Evolutionary conservation across 2,888 invertebrate species (phyloP).

Genomic region (Serrognathus titanus): DNA sequence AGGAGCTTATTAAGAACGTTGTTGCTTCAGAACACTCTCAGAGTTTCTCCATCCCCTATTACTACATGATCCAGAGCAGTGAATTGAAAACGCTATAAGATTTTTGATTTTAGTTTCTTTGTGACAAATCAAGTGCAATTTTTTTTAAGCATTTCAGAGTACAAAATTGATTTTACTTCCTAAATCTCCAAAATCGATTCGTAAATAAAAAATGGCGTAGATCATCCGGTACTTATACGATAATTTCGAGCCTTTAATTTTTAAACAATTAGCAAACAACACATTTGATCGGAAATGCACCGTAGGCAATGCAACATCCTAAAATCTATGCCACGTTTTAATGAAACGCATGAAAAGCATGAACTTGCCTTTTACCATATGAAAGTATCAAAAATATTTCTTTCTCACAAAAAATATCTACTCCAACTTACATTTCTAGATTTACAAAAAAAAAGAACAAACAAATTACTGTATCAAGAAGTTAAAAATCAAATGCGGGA

Average conservation of each 20-base stretch:
- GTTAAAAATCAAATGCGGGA: neutral
- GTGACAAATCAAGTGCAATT: too few species aligned
- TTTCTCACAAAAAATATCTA: conserved; percentile 28
- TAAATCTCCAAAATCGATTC: neutral
- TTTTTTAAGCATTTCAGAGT: too few species aligned
- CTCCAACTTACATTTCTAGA: conserved; percentile 8
- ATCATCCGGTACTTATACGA: neutral
- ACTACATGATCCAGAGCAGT: too few species aligned
- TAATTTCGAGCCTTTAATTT: neutral
- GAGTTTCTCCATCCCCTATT: too few species aligned
- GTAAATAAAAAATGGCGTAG: neutral
- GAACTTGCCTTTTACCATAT: conserved; percentile 36
- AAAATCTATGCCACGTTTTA: neutral
- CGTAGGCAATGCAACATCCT: neutral
- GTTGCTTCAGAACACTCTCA: too few species aligned
- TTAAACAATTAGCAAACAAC: neutral
- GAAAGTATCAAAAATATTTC: conserved; percentile 60
- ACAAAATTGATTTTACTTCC: neutral
- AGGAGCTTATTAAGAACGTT: too few species aligned
- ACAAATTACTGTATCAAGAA: neutral
- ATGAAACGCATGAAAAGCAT: conserved; percentile 11
- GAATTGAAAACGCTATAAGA: too few species aligned
- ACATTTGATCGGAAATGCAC: neutral
- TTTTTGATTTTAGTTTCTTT: too few species aligned
- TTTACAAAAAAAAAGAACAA: neutral